Base-by-base conservation (phyloP, 2,797 vertebrate species). In the Phoxinus dragarum region DNA sequence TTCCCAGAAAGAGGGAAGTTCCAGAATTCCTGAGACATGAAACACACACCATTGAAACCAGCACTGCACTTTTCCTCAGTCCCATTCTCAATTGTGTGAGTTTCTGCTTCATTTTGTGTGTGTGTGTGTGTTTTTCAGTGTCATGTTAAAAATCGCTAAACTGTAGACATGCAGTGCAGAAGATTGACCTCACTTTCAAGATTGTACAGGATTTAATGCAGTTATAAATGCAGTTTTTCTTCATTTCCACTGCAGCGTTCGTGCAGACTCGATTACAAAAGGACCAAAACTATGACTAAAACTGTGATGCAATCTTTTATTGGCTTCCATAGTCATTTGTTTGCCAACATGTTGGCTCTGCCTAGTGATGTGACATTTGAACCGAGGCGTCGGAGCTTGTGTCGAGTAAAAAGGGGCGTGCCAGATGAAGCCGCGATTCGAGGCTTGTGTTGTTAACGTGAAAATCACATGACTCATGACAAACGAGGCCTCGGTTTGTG, bases 1-100 rank as follows among this genome's bases (percentile, higher is more conserved):
- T 73, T 74, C 90, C 34, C 83, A 80, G 72, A 85, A 82, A 67
- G 27, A 23, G 64, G 91, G 93, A 88, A 89, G 92, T 94, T 94
- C 93, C 93, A 92, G 88, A 75, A 66, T 73, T 85, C 84, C 86
- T 84, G 84, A 72, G 56, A 56, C 54, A 87, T 83, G 61, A 34
- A 14, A 81, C 69, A 56, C 42, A 59, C 56, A 16, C 74, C 75
- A 77, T 3, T 40, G 12, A 77, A 61, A 11, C 52, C 68, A 72
- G 42, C 56, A 34, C 59, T 64, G 90, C 89, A 88, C 89, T 52
- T 83, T 86, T 17, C 42, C 56, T 76, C 34, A 16, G 31, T 56
- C 11, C 31, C 49, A n/a, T 8, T 19, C 6, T 75, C 27, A 74
- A 31, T 16, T 38, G 88, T 86, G 89, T 38, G 90, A 89, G 88